phyloP scores from a whole-genome alignment of 2,888 invertebrate species.

The Petrolisthes cinctipes region DNA sequence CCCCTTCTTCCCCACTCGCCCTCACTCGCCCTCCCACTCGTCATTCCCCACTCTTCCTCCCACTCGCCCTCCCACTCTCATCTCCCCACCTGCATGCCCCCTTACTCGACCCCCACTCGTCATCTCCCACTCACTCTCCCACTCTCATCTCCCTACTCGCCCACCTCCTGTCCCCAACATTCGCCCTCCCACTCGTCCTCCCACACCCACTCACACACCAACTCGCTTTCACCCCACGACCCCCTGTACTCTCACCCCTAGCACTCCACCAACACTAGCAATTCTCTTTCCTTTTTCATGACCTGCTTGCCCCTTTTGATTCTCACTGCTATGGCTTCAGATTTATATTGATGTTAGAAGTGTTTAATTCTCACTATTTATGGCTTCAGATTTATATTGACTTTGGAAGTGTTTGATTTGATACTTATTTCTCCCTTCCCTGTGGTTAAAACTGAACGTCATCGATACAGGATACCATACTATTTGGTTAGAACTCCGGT shows the following conservation, averaged over 20 bases:
- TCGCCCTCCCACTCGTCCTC: neutral
- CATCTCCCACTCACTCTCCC: conserved; percentile 1
- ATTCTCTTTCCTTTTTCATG: neutral
- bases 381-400: too few species aligned
- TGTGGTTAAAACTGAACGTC: too few species aligned
- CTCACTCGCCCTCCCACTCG: neutral
- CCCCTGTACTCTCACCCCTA: neutral
- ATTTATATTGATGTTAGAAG: too few species aligned
- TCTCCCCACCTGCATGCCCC: neutral
- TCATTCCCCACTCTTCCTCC: neutral
- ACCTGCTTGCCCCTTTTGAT: neutral
- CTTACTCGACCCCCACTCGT: conserved; percentile 11
- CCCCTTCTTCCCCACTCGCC: neutral
- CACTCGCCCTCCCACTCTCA: neutral
- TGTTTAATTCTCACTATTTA: too few species aligned
- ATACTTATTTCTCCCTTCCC: too few species aligned
- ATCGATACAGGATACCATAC: too few species aligned
- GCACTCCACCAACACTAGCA: neutral
- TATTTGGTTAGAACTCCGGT: neutral
- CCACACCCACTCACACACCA: neutral
- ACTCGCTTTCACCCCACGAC: neutral
- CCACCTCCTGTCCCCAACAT: too few species aligned
- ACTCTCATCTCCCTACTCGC: neutral
- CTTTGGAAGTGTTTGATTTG: too few species aligned
- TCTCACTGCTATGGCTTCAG: neutral